Evolutionary conservation across 2,797 vertebrate genomes (phyloP), one percentile per base, ranked within the genome.

Genomic region (Brotula barbata): DNA sequence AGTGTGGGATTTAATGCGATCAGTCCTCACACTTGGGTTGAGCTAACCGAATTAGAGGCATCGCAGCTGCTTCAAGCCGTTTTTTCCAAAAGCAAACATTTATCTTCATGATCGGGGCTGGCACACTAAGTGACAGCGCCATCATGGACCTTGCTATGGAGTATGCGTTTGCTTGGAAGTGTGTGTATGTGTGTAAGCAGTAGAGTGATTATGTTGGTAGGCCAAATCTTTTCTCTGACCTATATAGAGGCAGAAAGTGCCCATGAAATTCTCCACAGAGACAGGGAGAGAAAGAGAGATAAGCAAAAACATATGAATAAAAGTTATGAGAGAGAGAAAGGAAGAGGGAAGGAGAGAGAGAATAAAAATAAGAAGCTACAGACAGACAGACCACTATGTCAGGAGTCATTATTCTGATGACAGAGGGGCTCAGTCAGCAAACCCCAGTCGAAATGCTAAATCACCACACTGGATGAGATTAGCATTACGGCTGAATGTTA

Each of bases 161-260:
- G 20, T 36, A 7, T 25, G 41, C 19, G 45, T 43, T 6, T 33
- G 31, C 11, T 6, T 33, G 31, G 2, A 9, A 7, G 31, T 4
- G 25, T 71, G 54, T 52, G 67, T 23, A 44, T 39, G 47, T 51
- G 56, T 37, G n/a, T 41, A 44, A 60, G 63, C 45, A 58, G 73
- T 73, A 65, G 84, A 68, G 77, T 85, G 71, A 78, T 66, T 55
- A 72, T 73, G 76, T 68, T 55, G 59, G 67, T 39, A 68, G 80
- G 71, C 84, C 64, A 88, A 84, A 88, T 87, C 85, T 84, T 82
- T 67, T 75, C 75, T 74, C 75, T 90, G 89, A 89, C 85, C 90
- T 88, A 89, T 78, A 85, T 89, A 77, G 75, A 66, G 25, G 60
- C 50, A 61, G 53, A 81, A 64, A 81, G 78, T 75, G 75, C 72